Base-by-base conservation (phyloP, 1,140 invertebrate species). In the Caenorhabditis inopinata region DNA sequence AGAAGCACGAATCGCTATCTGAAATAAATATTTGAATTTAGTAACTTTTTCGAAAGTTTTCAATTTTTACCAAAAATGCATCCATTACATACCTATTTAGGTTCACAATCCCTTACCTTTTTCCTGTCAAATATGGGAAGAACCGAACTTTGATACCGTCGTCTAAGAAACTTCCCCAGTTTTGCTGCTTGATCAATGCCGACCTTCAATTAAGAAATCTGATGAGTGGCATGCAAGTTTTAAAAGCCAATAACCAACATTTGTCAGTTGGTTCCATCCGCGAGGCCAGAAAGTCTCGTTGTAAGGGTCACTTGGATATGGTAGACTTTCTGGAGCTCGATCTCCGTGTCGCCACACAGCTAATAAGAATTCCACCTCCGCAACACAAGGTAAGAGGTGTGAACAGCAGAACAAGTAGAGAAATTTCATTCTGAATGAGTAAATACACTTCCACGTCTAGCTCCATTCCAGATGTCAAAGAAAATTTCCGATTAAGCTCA, bases 1-100 rank as follows among this genome's bases (percentile, higher is more conserved):
- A n/a, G 82, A 76, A 14, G 82, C 79, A 18, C 49, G 42, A n/a
- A 83, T 79, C 0, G 48, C 46, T 27, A 73, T 73, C 76, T 78
- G 21, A 73, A 78, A 77, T 38, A 45, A 38, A 27, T 18, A 0
- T 12, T 5, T 6, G 9, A 45, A 42, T 42, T 14, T 7, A 42
- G 38, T 42, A n/a, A n/a, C n/a, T n/a, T n/a, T n/a, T n/a, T n/a
- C n/a, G n/a, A n/a, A n/a, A n/a, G n/a, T n/a, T n/a, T n/a, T n/a
- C n/a, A n/a, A n/a, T n/a, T n/a, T n/a, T n/a, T n/a, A n/a, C n/a
- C n/a, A n/a, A n/a, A n/a, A n/a, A n/a, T n/a, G n/a, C n/a, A n/a
- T n/a, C n/a, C n/a, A n/a, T n/a, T n/a, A n/a, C n/a, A n/a, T n/a
- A n/a, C n/a, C n/a, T n/a, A n/a, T n/a, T n/a, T n/a, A n/a, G n/a